A percentile compares a stretch with the other conserved stretches of the same genome.
Evolutionary conservation across 2,113 vertebrate species (phyloP).

Genomic region (Ivindomyrus marchei): DNA sequence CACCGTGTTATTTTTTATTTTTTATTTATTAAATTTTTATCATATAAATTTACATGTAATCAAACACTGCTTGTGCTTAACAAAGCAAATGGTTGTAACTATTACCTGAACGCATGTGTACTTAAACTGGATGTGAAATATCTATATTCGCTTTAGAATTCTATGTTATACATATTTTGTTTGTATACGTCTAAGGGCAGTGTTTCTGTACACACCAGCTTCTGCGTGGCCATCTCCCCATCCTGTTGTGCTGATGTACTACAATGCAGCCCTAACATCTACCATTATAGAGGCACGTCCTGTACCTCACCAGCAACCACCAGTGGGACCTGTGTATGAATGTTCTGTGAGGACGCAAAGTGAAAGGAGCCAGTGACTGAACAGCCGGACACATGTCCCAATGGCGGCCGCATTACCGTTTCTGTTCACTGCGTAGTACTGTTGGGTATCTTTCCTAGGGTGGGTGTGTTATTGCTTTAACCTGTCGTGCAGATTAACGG

Average conservation of each 20-base stretch:
- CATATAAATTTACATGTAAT: neutral
- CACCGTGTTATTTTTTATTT: too few species aligned
- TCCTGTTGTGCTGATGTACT: neutral
- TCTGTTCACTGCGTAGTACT: neutral
- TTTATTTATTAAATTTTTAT: too few species aligned
- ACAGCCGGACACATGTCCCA: neutral
- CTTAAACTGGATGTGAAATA: neutral
- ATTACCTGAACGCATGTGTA: neutral
- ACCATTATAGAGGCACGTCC: neutral
- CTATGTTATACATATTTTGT: neutral
- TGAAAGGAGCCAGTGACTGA: neutral
- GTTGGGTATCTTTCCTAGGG: neutral
- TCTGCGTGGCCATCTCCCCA: neutral
- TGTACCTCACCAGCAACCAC: conserved; percentile 37
- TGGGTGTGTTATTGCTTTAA: neutral
- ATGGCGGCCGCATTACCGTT: neutral
- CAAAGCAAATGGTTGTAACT: neutral
- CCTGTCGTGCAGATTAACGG: neutral
- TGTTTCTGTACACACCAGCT: neutral
- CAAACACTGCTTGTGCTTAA: neutral
- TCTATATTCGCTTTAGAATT: neutral
- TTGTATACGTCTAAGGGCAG: neutral
- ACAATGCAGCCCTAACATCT: neutral
- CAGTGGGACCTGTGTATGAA: conserved; percentile 34
- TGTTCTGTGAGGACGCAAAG: conserved; percentile 16